phyloP scores from a whole-genome alignment of 2,797 vertebrate genomes.

The Gymnodraco acuticeps region DNA sequence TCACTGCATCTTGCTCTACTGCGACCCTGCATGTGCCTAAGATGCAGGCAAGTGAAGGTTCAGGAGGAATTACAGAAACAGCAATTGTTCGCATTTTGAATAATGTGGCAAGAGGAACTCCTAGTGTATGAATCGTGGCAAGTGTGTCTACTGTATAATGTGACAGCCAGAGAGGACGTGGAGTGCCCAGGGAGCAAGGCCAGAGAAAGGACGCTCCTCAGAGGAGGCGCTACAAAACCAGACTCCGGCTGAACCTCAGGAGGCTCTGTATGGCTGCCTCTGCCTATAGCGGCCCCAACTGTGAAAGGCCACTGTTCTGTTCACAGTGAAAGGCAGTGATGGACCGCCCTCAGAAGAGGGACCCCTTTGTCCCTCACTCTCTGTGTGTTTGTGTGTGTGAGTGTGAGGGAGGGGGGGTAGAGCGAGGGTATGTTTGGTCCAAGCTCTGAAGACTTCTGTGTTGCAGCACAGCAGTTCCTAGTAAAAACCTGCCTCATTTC shows the following conservation, averaged over 20 bases:
- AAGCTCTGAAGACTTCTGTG: slow-evolving; percentile 75
- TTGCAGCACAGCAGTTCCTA: slow-evolving; percentile 54
- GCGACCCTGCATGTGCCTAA: slow-evolving; percentile 2
- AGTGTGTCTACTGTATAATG: slow-evolving; percentile 76
- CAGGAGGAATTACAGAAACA: slow-evolving; percentile 47
- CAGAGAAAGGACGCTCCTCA: slow-evolving; percentile 74
- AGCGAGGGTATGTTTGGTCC: slow-evolving; percentile 62
- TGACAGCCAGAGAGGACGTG: slow-evolving; percentile 69
- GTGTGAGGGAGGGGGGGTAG: slow-evolving; percentile 11
- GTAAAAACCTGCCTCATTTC: slow-evolving; percentile 57
- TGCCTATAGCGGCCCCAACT: slow-evolving; percentile 75
- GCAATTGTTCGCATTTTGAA: slow-evolving; percentile 56
- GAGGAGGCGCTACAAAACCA: slow-evolving; percentile 70
- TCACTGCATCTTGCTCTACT: slow-evolving; percentile 5
- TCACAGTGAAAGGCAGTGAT: slow-evolving; percentile 83
- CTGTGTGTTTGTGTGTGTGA: slow-evolving; percentile 46
- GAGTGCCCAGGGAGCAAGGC: slow-evolving; percentile 62
- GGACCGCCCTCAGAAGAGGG: slow-evolving; percentile 79
- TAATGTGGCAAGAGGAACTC: slow-evolving; percentile 55
- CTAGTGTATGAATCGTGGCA: slow-evolving; percentile 65
- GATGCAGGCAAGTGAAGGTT: slow-evolving; percentile 18
- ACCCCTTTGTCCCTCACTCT: slow-evolving; percentile 79
- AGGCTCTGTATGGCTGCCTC: slow-evolving; percentile 74
- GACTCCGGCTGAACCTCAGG: slow-evolving; percentile 71
- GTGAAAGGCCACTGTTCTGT: slow-evolving; percentile 85